Percentiles rank a stretch among this genome's conserved stretches.
phyloP scores from a whole-genome alignment of 2,113 vertebrate genomes.

The Leuciscus idus region DNA sequence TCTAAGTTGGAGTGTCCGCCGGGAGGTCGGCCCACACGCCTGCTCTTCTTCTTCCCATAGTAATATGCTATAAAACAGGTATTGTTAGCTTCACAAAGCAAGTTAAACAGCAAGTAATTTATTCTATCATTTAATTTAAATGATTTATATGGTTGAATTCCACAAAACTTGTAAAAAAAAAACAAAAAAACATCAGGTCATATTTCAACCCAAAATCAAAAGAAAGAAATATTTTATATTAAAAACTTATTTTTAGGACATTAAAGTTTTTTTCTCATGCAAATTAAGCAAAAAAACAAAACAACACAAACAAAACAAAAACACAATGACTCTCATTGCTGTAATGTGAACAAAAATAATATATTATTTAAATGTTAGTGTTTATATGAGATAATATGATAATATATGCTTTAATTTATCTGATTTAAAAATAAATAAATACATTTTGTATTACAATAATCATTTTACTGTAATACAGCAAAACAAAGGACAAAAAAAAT shows the following conservation, averaged over 20 bases:
- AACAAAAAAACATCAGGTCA: background rate
- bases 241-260: background rate
- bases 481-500: background rate
- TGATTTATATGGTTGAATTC: background rate
- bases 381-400: no score
- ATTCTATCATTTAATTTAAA: background rate
- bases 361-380: no score
- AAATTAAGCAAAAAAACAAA: background rate
- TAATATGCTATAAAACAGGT: constrained; percentile 85
- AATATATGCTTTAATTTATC: no score
- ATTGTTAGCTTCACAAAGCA: background rate
- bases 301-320: no score
- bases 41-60: constrained; percentile 93
- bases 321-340: no score
- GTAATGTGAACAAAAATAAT: background rate
- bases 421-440: background rate
- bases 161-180: no score
- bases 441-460: background rate
- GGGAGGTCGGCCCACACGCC: constrained; percentile 89
- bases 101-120: background rate
- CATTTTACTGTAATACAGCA: background rate
- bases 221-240: background rate
- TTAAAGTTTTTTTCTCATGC: background rate
- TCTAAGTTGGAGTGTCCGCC: constrained; percentile 91
- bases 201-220: background rate